phyloP scores from a whole-genome alignment of 2,797 vertebrate genomes.

The Cyclopterus lumpus region DNA sequence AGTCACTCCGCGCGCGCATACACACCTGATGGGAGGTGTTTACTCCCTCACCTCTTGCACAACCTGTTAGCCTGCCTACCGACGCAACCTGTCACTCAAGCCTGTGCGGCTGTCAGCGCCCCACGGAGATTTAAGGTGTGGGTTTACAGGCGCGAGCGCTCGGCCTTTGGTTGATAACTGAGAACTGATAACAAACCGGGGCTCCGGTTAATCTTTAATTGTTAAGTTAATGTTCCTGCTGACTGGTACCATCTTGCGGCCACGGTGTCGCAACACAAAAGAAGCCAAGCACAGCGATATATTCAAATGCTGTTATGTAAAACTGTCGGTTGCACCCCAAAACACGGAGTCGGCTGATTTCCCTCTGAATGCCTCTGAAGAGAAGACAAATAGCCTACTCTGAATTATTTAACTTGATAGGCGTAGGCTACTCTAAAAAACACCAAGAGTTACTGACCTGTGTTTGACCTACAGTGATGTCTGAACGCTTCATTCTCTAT shows the following conservation, averaged over 20 bases:
- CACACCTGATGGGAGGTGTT: conserved; percentile 71
- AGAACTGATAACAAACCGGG: background rate
- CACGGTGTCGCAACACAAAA: background rate
- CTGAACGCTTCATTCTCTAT: background rate
- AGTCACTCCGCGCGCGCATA: conserved; percentile 40
- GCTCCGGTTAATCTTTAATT: too few species aligned
- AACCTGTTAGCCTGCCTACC: conserved; percentile 33
- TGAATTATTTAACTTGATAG: background rate
- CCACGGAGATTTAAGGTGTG: too few species aligned
- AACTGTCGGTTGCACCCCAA: background rate
- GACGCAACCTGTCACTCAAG: background rate
- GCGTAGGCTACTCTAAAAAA: background rate
- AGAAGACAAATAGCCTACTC: background rate
- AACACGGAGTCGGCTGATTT: background rate
- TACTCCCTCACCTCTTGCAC: background rate
- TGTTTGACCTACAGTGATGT: background rate
- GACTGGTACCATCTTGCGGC: conserved; percentile 52
- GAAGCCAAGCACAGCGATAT: background rate
- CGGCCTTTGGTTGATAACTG: background rate
- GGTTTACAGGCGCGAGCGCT: background rate
- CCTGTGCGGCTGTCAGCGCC: background rate
- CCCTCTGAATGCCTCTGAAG: background rate
- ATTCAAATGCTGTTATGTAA: background rate
- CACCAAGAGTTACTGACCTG: background rate
- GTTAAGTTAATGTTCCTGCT: background rate